Evolutionary conservation across 2,888 invertebrate species (phyloP).

Genomic region (Troglohyphantes excavatus): DNA sequence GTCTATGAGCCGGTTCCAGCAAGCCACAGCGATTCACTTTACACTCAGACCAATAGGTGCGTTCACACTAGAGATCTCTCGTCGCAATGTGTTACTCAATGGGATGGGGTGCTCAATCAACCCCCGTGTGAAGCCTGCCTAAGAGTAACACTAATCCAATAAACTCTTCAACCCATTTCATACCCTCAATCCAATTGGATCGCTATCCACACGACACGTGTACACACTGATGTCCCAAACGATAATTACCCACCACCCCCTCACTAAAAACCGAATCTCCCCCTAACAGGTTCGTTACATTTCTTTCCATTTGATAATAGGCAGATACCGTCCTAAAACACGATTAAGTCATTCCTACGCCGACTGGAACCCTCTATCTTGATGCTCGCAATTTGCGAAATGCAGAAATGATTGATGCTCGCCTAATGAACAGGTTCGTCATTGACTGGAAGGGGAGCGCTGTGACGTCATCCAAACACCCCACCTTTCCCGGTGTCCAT

Average conservation of each 20-base stretch:
- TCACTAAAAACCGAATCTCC: not conserved
- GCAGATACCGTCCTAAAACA: conserved; percentile 69
- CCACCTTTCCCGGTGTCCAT: no score
- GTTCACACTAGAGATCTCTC: no score
- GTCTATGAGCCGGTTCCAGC: no score
- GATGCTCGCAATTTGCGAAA: conserved; percentile 74
- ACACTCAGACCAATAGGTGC: no score
- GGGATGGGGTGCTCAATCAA: no score
- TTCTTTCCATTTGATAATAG: conserved; percentile 72
- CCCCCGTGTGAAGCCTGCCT: no score
- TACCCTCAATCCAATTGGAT: not conserved
- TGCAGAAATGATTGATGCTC: conserved; percentile 74
- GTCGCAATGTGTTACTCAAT: no score
- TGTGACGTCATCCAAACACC: no score
- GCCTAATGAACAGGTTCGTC: conserved; percentile 71
- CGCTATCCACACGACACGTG: conserved; percentile 43
- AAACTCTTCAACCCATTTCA: no score
- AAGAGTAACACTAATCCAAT: no score
- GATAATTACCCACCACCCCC: conserved; percentile 64
- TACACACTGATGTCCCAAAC: conserved; percentile 38
- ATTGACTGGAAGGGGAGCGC: conserved; percentile 34
- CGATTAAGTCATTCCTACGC: conserved; percentile 63
- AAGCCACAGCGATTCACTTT: no score
- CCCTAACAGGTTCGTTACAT: conserved; percentile 42
- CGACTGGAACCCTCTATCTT: conserved; percentile 17